A percentile compares a stretch with the other conserved stretches of the same genome.
Evolutionary conservation across 2,113 vertebrate genomes (phyloP).

Genomic region (Mobula hypostoma): DNA sequence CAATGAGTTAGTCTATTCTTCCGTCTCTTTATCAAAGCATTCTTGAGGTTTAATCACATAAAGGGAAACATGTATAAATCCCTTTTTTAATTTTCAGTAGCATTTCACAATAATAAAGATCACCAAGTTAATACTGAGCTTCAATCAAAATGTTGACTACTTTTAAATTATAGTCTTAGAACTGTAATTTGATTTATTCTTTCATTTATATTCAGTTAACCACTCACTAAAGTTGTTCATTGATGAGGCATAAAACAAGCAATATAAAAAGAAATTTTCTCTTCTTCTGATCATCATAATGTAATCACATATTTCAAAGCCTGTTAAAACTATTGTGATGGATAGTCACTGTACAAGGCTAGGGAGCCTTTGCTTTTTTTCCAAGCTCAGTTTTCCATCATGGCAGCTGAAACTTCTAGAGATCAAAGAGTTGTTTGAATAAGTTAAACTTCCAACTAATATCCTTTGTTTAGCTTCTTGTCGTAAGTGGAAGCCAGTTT

Average conservation of each 20-base stretch:
- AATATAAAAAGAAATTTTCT: neutral
- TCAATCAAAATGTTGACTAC: neutral
- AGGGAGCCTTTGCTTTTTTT: no score
- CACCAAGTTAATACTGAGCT: neutral
- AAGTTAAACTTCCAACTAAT: no score
- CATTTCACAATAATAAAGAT: neutral
- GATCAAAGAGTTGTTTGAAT: no score
- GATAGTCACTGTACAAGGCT: no score
- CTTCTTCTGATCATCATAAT: neutral
- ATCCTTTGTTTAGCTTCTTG: no score
- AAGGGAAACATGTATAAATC: neutral
- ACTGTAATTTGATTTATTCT: neutral
- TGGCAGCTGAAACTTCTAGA: no score
- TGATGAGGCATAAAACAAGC: neutral
- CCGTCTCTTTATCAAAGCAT: neutral
- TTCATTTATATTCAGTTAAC: neutral
- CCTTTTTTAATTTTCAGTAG: neutral
- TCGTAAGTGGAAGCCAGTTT: no score
- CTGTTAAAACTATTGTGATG: neutral
- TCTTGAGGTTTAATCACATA: neutral
- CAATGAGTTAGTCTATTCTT: neutral
- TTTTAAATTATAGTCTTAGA: neutral
- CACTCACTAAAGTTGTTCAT: neutral
- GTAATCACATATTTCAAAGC: neutral
- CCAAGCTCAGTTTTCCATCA: no score